Conservation (phyloP, 2,113 vertebrate species). For the Syngnathus typhle region DNA sequence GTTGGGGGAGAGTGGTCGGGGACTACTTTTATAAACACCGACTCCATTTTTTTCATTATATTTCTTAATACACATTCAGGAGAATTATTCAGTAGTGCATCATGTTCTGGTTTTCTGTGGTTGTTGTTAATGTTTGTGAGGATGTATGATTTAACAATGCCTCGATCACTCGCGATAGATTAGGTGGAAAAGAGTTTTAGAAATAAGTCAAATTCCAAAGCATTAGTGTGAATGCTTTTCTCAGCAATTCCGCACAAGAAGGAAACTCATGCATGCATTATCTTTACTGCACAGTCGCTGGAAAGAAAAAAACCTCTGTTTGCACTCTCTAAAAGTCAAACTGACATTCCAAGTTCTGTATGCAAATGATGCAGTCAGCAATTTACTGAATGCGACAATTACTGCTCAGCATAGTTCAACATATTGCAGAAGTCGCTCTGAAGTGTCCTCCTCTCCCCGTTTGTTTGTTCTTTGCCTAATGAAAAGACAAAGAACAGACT, state of each 20-base stretch:
- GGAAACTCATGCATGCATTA: not conserved
- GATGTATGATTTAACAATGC: not conserved
- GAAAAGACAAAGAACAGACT: not conserved
- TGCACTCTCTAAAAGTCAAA: not conserved
- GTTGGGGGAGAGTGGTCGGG: not conserved
- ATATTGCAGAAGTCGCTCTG: not conserved
- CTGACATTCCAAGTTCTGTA: not conserved
- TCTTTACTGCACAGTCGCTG: not conserved
- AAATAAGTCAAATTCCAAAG: not conserved
- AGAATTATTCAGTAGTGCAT: not conserved
- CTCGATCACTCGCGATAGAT: not conserved
- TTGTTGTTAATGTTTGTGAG: not conserved
- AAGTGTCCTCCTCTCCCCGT: not conserved
- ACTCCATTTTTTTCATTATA: conserved; percentile 1
- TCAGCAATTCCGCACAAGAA: not conserved
- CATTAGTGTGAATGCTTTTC: not conserved
- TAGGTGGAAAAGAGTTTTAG: not conserved
- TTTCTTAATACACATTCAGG: not conserved
- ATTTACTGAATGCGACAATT: not conserved
- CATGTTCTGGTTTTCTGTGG: not conserved
- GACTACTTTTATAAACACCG: not conserved
- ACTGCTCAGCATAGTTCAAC: not conserved
- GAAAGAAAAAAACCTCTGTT: not conserved
- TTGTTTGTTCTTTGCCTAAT: not conserved
- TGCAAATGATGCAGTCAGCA: conserved; percentile 1